Evolutionary conservation across 2,113 vertebrate genomes (phyloP).

Genomic region (Lethenteron reissneri): DNA sequence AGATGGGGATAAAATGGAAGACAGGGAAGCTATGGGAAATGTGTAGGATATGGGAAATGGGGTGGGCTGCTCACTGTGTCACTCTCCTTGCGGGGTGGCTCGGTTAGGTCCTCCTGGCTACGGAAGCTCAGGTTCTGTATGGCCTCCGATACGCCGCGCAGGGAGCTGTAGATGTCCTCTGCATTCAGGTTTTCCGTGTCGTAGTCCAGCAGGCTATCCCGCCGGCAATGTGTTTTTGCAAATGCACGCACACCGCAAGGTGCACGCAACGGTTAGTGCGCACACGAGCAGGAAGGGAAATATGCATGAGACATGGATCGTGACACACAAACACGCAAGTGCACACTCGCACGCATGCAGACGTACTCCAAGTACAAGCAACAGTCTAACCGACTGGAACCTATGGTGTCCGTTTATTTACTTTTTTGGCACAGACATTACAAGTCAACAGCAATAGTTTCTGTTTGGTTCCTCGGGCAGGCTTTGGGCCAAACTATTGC

Average conservation of each 20-base stretch:
- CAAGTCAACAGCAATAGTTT: too few relatives aligned
- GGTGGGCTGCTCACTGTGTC: not conserved
- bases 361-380: not conserved
- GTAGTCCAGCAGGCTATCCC: conserved; percentile 2
- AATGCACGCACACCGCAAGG: too few relatives aligned
- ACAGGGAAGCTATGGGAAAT: too few relatives aligned
- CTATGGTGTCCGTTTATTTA: too few relatives aligned
- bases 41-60: too few relatives aligned
- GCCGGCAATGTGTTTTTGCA: not conserved
- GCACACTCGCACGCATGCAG: not conserved
- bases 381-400: not conserved
- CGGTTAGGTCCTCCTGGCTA: conserved; percentile 3
- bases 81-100: not conserved
- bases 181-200: conserved; percentile 4
- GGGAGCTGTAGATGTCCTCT: conserved; percentile 6
- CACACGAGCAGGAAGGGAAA: not conserved
- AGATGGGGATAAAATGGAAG: too few relatives aligned
- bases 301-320: not conserved
- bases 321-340: not conserved
- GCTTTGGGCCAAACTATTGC: too few relatives aligned
- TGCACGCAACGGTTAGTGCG: too few relatives aligned
- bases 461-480: too few relatives aligned
- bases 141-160: conserved; percentile 1
- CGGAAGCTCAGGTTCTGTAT: conserved; percentile 5
- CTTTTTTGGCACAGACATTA: too few relatives aligned